Conservation (phyloP, 2,113 vertebrate genomes). For the Caretta caretta region DNA sequence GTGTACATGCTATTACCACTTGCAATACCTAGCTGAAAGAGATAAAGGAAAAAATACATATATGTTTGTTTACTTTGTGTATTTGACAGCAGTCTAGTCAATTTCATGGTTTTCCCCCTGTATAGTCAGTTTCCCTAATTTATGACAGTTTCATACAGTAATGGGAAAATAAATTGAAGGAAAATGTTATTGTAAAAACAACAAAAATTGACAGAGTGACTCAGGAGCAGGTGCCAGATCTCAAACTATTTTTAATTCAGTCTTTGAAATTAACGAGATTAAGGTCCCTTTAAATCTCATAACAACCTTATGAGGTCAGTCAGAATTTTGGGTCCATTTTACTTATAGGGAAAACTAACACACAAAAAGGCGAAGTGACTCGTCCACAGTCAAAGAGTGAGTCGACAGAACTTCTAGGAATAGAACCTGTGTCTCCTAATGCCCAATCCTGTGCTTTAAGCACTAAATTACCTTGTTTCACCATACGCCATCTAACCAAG, state of each 20-base stretch:
- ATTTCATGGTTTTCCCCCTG: background rate
- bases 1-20: background rate
- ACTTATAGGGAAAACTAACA: background rate
- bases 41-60: background rate
- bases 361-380: background rate
- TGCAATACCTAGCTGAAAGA: background rate
- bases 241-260: background rate
- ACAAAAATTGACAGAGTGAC: background rate
- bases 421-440: rapidly evolving
- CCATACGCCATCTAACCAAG: background rate
- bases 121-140: background rate
- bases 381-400: background rate
- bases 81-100: background rate
- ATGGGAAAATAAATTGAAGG: background rate
- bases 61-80: background rate
- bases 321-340: background rate
- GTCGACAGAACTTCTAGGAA: background rate
- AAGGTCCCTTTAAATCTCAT: background rate
- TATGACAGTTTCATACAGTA: background rate
- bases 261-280: background rate
- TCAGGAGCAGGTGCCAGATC: background rate
- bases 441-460: background rate
- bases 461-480: background rate
- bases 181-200: background rate
- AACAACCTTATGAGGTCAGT: background rate